Percentiles rank a stretch among this genome's conserved stretches.
These are phyloP conservation scores for Erebia aethiops DNA, from an alignment of 2,888 invertebrate species.

Conservation along the genomic window DNA sequence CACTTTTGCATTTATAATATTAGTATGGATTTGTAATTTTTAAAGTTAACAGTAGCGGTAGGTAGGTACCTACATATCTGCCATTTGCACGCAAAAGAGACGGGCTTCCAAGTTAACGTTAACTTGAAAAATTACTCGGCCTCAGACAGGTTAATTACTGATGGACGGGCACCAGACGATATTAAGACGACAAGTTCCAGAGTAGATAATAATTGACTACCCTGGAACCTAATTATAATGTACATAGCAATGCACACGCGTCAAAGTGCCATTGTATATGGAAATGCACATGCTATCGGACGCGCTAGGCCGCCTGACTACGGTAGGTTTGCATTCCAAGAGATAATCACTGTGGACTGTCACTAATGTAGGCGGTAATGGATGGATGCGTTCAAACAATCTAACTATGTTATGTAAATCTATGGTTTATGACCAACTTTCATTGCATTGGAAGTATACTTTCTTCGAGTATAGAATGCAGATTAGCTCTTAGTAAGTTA, in stretches of 20 bases:
- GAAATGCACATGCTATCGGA: neutral
- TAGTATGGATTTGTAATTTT: too few relatives aligned
- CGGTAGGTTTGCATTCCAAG: constrained; percentile 15
- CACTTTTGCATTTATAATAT: too few relatives aligned
- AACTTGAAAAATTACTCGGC: too few relatives aligned
- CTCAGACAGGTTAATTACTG: neutral
- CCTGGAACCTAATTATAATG: constrained; percentile 1
- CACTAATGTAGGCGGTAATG: constrained; percentile 21
- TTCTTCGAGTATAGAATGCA: neutral
- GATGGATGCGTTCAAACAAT: constrained; percentile 8
- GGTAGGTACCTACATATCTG: too few relatives aligned
- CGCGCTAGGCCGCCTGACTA: neutral
- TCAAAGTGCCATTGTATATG: neutral
- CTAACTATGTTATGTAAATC: neutral
- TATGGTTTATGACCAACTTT: neutral
- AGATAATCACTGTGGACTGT: constrained; percentile 21
- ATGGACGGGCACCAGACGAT: neutral
- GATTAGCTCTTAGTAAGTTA: neutral
- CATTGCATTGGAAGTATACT: neutral
- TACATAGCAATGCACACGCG: neutral
- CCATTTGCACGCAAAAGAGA: too few relatives aligned
- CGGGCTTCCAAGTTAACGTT: too few relatives aligned
- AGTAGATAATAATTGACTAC: neutral
- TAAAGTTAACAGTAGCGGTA: too few relatives aligned
- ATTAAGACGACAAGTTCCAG: neutral